phyloP scores from a whole-genome alignment of 2,113 vertebrate genomes.

The Nothocercus nigrocapillus region DNA sequence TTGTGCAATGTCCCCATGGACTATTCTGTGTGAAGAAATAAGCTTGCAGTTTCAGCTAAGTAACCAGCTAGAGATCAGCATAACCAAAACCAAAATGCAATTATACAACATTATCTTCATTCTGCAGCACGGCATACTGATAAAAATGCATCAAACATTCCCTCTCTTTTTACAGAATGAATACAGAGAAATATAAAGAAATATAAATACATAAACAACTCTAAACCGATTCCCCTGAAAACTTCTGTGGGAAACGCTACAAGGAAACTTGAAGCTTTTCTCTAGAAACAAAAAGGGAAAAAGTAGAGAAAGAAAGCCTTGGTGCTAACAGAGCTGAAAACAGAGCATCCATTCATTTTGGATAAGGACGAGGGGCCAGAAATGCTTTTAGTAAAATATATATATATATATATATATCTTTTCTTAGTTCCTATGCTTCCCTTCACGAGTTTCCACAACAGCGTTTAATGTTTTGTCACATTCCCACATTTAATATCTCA shows the following conservation, averaged over 20 bases:
- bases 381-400: not conserved
- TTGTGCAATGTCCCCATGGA: not conserved
- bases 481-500: not conserved
- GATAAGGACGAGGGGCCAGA: not conserved
- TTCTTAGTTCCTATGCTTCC: not conserved
- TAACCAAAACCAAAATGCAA: not conserved
- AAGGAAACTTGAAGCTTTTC: not conserved
- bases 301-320: not conserved
- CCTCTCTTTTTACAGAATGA: not conserved
- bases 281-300: not conserved
- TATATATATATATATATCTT: not conserved
- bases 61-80: not conserved
- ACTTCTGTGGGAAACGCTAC: not conserved
- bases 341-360: not conserved
- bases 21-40: not conserved
- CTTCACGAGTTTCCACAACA: not conserved
- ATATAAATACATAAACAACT: accelerated
- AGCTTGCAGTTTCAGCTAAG: not conserved
- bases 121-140: not conserved
- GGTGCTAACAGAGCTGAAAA: not conserved
- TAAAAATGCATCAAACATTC: not conserved
- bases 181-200: not conserved
- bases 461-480: not conserved
- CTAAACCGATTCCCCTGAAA: not conserved
- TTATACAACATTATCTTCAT: not conserved